phyloP scores from a whole-genome alignment of 2,888 invertebrate species.

The Drosophila algonquin region DNA sequence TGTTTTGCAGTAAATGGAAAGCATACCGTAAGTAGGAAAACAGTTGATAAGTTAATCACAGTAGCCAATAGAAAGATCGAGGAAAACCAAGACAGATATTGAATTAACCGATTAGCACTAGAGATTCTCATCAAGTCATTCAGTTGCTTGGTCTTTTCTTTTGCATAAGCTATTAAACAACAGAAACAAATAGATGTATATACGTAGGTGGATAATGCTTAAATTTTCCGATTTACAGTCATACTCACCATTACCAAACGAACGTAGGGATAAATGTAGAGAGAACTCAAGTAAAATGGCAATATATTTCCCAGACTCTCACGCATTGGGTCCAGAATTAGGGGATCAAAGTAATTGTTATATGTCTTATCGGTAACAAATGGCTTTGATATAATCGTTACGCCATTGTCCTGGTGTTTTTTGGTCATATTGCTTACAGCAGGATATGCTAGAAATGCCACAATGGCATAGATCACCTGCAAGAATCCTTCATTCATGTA shows the following conservation, averaged over 20 bases:
- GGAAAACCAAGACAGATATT: slow-evolving; percentile 27
- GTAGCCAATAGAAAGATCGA: not conserved
- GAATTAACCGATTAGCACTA: slow-evolving; percentile 10
- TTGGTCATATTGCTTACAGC: not conserved
- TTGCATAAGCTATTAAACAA: slow-evolving; percentile 16
- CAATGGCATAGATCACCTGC: slow-evolving; percentile 15
- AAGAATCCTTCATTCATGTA: slow-evolving; percentile 21
- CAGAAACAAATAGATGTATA: not conserved
- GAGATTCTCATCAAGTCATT: slow-evolving; percentile 33
- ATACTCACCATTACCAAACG: slow-evolving; percentile 26
- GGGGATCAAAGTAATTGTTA: not conserved
- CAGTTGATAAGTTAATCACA: slow-evolving; percentile 15
- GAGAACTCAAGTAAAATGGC: slow-evolving; percentile 21
- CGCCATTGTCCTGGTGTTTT: not conserved
- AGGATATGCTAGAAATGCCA: slow-evolving; percentile 5
- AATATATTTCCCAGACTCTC: not conserved
- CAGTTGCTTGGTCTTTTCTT: slow-evolving; percentile 17
- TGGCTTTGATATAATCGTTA: slow-evolving; percentile 14
- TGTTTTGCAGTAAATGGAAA: not conserved
- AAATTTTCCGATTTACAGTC: too few species aligned
- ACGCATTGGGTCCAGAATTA: slow-evolving; percentile 11
- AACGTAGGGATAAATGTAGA: slow-evolving; percentile 21
- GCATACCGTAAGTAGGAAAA: slow-evolving; percentile 28
- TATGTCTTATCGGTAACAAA: slow-evolving; percentile 2
- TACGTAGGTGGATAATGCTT: too few species aligned